A percentile compares a stretch with the other conserved stretches of the same genome.
Evolutionary conservation across 2,888 invertebrate genomes (phyloP).

Genomic region (Lordiphosa andalusiaca): DNA sequence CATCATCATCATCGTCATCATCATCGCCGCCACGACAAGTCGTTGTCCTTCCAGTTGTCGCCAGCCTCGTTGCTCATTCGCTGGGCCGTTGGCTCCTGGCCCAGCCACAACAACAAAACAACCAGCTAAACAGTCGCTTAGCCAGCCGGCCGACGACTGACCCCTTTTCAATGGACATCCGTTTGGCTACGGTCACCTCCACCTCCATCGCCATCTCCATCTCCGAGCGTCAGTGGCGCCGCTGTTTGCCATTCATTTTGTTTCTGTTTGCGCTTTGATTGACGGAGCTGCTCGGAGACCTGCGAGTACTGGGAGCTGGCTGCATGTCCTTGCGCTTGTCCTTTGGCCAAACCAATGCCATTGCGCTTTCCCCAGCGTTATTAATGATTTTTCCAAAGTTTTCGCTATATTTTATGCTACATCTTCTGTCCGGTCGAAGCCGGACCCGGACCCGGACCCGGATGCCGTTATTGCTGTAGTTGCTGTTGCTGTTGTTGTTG

Average conservation of each 20-base stretch:
- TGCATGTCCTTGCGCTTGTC: slow-evolving; percentile 77
- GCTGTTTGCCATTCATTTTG: slow-evolving; percentile 76
- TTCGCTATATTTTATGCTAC: slow-evolving; percentile 71
- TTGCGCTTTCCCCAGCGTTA: slow-evolving; percentile 74
- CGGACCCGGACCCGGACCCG: slow-evolving; percentile 26
- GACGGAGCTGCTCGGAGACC: slow-evolving; percentile 63
- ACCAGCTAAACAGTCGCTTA: slow-evolving; percentile 75
- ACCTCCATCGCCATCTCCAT: slow-evolving; percentile 12
- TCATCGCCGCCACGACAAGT: slow-evolving; percentile 1
- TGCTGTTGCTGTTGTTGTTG: slow-evolving; percentile 34
- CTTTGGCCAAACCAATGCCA: slow-evolving; percentile 64
- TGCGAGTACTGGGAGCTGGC: slow-evolving; percentile 19
- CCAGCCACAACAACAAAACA: slow-evolving; percentile 66
- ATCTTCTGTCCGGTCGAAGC: slow-evolving; percentile 47
- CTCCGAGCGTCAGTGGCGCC: slow-evolving; percentile 32
- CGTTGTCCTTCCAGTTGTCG: slow-evolving; percentile 56
- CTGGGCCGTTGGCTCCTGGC: slow-evolving; percentile 30
- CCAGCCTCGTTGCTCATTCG: slow-evolving; percentile 61
- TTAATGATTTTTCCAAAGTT: slow-evolving; percentile 77
- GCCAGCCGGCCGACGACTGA: slow-evolving; percentile 57
- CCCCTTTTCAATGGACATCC: slow-evolving; percentile 75
- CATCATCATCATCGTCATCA: slow-evolving; percentile 29
- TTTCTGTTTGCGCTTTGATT: slow-evolving; percentile 76
- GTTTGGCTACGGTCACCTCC: slow-evolving; percentile 49
- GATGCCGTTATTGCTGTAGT: slow-evolving; percentile 17